Evolutionary conservation across 2,797 vertebrate species (phyloP).

Genomic region (Bryconaethiops microstoma): DNA sequence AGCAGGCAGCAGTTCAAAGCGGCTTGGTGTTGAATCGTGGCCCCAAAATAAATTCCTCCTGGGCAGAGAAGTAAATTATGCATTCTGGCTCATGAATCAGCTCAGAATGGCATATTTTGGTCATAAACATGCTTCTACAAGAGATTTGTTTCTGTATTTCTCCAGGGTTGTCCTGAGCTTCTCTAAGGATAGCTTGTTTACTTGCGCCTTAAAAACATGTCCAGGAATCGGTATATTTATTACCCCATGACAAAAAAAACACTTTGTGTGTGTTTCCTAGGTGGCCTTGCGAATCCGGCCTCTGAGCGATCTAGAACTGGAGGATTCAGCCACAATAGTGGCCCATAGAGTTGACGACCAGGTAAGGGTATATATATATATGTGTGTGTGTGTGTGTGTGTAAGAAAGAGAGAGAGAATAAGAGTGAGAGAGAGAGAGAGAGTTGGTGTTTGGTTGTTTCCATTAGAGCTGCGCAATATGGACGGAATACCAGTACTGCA

Average conservation of each 20-base stretch:
- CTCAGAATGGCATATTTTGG: background rate
- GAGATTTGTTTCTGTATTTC: background rate
- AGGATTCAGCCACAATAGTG: conserved; percentile 84
- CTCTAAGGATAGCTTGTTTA: too few relatives aligned
- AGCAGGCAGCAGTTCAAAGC: background rate
- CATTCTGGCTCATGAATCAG: background rate
- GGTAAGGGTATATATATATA: conserved; percentile 72
- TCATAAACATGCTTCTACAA: background rate
- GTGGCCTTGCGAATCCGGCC: conserved; percentile 91
- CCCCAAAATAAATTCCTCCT: background rate
- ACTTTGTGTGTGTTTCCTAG: conserved; percentile 66
- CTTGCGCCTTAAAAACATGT: too few relatives aligned
- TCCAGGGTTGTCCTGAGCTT: too few relatives aligned
- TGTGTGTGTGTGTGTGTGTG: conserved; percentile 17
- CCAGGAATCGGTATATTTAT: background rate
- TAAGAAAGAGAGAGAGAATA: background rate
- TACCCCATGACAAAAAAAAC: too few relatives aligned
- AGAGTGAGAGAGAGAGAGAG: too few relatives aligned
- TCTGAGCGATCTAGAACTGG: conserved; percentile 85
- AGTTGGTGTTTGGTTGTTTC: background rate
- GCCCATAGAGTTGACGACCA: conserved; percentile 89
- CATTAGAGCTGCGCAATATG: too few relatives aligned
- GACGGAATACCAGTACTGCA: too few relatives aligned
- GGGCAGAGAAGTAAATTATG: background rate
- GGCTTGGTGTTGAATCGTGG: background rate